Evolutionary conservation across 1,140 invertebrate genomes (phyloP), one percentile per base, ranked within the genome.

Genomic region (Vanessa tameamea): DNA sequence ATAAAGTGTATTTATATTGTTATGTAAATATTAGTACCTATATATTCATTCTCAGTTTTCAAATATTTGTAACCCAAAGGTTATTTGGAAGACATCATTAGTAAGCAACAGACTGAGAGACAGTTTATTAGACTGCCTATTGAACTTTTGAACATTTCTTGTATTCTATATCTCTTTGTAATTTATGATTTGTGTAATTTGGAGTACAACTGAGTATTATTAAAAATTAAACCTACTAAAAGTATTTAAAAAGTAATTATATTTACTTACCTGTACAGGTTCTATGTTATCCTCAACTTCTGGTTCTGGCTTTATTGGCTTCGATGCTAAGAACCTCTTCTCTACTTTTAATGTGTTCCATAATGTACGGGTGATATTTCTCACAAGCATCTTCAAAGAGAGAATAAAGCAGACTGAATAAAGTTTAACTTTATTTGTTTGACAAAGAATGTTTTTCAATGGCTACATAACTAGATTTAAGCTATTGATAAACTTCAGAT

Each of bases 321-420:
- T 83, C 1, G 89, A 86, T 2, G 89, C 84, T 9, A 91, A 72
- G 51, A 82, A 83, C 64, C 89, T 85, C 70, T 78, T 85, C 61
- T 90, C 83, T 16, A 85, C 43, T 50, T 80, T 76, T 31, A 86
- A 51, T 8, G 84, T 79, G 61, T 80, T 89, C 88, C 89, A 90
- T 64, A 92, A 68, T 64, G 82, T 73, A 67, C 87, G 77, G 15
- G 83, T 79, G 31, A 92, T 70, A 16, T 82, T 78, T 53, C 89
- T 80, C 31, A 86, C 83, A 47, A 92, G 80, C 90, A 92, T 92
- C 85, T 87, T 91, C 48, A 61, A 67, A 70, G 16, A 64, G 66
- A 7, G 8, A 53, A 16, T n/a, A 20, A 14, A 64, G 9, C 7
- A 47, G 43, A 61, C 57, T 61, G 31, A 61, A 37, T 37, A 37